Conservation (phyloP, 2,888 invertebrate genomes). For the Synergus umbraculus region DNA sequence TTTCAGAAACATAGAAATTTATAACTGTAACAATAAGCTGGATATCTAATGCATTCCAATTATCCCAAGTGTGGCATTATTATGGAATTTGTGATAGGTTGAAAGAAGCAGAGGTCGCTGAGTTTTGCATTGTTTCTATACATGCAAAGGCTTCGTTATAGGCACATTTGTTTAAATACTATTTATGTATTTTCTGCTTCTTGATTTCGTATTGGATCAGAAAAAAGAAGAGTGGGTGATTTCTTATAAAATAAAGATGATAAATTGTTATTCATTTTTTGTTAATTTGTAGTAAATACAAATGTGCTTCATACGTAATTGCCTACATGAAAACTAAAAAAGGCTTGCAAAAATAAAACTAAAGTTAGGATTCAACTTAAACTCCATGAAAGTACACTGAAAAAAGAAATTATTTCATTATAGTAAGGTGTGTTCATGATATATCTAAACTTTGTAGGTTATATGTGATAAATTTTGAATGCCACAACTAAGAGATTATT, state of each 20-base stretch:
- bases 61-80: conserved; percentile 32
- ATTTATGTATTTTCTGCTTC: conserved; percentile 38
- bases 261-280: neutral
- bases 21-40: conserved; percentile 14
- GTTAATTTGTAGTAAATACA: neutral
- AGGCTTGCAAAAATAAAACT: neutral
- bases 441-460: neutral
- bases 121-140: conserved; percentile 30
- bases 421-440: neutral
- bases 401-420: neutral
- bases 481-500: conserved; percentile 24
- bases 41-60: conserved; percentile 3
- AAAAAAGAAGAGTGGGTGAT: neutral
- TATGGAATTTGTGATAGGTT: neutral
- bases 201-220: conserved; percentile 2
- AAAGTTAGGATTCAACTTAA: neutral
- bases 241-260: neutral
- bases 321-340: neutral
- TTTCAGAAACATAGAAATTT: conserved; percentile 11
- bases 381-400: neutral
- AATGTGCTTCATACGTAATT: conserved; percentile 15
- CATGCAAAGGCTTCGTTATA: conserved; percentile 39
- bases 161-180: conserved; percentile 36
- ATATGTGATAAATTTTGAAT: neutral
- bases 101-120: conserved; percentile 37